phyloP scores from a whole-genome alignment of 1,140 invertebrate genomes.

The Drosophila yakuba region DNA sequence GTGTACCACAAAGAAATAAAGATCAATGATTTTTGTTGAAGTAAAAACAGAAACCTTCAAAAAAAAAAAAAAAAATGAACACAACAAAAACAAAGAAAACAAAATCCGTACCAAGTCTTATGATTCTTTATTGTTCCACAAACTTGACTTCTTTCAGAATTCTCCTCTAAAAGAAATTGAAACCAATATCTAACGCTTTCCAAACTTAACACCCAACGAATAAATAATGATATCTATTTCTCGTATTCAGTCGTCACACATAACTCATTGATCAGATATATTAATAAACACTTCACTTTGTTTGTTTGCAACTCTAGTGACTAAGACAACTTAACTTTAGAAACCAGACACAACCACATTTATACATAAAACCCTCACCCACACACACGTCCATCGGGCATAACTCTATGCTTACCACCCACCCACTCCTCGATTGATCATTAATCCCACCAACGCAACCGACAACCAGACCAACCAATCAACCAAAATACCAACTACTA shows the following conservation, averaged over 20 bases:
- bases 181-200: constrained; percentile 68
- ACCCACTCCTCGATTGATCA: constrained; percentile 31
- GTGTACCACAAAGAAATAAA: constrained; percentile 79
- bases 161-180: constrained; percentile 30
- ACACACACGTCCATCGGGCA: constrained; percentile 32
- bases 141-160: constrained; percentile 31
- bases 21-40: constrained; percentile 84
- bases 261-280: constrained; percentile 76
- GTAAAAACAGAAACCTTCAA: constrained; percentile 57
- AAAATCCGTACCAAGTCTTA: constrained; percentile 62
- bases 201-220: constrained; percentile 45
- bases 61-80: constrained; percentile 45
- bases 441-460: constrained; percentile 38
- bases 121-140: constrained; percentile 50
- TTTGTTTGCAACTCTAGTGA: constrained; percentile 72
- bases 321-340: constrained; percentile 70
- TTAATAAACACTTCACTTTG: constrained; percentile 70
- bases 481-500: constrained; percentile 18
- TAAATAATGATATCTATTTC: constrained; percentile 28
- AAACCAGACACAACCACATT: constrained; percentile 29
- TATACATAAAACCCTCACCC: constrained; percentile 27
- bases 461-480: constrained; percentile 19
- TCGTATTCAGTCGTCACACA: constrained; percentile 61
- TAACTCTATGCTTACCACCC: constrained; percentile 54
- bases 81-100: constrained; percentile 56